phyloP scores from a whole-genome alignment of 2,113 vertebrate genomes.

The Cyrtonyx montezumae region DNA sequence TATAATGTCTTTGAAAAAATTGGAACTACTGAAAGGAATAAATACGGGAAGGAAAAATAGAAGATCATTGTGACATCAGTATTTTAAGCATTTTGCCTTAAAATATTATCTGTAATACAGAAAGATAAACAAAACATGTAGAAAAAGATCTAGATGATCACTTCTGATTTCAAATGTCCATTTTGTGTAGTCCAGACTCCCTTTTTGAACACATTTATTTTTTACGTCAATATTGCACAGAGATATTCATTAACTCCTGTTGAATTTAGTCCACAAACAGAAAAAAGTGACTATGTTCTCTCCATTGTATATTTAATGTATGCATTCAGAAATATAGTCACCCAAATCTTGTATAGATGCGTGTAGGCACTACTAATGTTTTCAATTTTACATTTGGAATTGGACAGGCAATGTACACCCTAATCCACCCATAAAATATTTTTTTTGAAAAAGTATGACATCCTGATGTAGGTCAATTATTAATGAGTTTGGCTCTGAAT shows the following conservation, averaged over 20 bases:
- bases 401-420: neutral
- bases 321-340: neutral
- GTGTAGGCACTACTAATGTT: slow-evolving; percentile 24
- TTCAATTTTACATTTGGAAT: slow-evolving; percentile 53
- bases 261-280: neutral
- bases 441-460: slow-evolving; percentile 35
- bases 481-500: slow-evolving; percentile 50
- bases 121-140: neutral
- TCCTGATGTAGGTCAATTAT: slow-evolving; percentile 46
- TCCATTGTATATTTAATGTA: neutral
- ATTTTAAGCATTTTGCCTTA: neutral
- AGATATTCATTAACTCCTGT: neutral
- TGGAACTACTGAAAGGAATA: neutral
- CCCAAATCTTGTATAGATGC: neutral
- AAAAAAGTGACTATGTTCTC: neutral
- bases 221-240: neutral
- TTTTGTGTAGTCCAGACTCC: neutral
- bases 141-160: neutral
- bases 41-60: neutral
- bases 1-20: neutral
- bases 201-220: neutral
- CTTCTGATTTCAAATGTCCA: neutral
- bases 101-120: neutral
- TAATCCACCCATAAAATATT: slow-evolving; percentile 54
- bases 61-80: neutral